Evolutionary conservation across 1,140 invertebrate species (phyloP).

Genomic region (Coelopa frigida): DNA sequence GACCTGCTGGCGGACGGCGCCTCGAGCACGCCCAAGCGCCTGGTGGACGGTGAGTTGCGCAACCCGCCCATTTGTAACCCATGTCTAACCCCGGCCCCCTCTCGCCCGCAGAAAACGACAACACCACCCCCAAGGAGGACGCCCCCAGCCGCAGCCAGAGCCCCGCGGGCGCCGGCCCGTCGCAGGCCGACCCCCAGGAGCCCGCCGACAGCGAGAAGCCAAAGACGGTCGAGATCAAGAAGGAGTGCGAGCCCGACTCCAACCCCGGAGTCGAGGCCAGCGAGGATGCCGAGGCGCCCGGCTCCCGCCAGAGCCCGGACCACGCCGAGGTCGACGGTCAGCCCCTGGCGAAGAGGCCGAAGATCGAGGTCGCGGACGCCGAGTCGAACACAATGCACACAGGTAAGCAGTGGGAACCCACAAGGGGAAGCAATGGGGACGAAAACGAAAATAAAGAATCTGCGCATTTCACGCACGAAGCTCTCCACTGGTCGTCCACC

Average conservation of each 20-base stretch:
- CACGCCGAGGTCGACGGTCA: conserved; percentile 25
- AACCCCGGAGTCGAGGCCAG: conserved; percentile 38
- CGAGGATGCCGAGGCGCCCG: conserved; percentile 35
- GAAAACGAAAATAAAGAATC: too few species aligned
- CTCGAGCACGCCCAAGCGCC: conserved; percentile 62
- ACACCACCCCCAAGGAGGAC: conserved; percentile 38
- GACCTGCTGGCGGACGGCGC: conserved; percentile 58
- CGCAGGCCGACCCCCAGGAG: conserved; percentile 16
- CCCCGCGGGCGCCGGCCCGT: conserved; percentile 15
- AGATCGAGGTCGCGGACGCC: conserved; percentile 74
- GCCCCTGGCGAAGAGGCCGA: conserved; percentile 57
- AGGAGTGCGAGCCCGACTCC: conserved; percentile 49
- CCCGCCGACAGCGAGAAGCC: conserved; percentile 12
- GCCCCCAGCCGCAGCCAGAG: conserved; percentile 17
- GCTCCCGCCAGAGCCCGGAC: conserved; percentile 47
- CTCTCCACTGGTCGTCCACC: too few species aligned
- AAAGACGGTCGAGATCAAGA: conserved; percentile 54
- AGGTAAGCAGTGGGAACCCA: conserved; percentile 70
- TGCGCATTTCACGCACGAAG: too few species aligned
- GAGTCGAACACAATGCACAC: conserved; percentile 83
- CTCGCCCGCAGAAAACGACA: conserved; percentile 34
- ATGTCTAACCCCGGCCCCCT: neutral
- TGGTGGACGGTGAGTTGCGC: conserved; percentile 48
- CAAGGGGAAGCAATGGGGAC: too few species aligned
- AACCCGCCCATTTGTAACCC: neutral